Evolutionary conservation across 2,888 invertebrate genomes (phyloP), one percentile per base, ranked within the genome.

Genomic region (Boloria selene): DNA sequence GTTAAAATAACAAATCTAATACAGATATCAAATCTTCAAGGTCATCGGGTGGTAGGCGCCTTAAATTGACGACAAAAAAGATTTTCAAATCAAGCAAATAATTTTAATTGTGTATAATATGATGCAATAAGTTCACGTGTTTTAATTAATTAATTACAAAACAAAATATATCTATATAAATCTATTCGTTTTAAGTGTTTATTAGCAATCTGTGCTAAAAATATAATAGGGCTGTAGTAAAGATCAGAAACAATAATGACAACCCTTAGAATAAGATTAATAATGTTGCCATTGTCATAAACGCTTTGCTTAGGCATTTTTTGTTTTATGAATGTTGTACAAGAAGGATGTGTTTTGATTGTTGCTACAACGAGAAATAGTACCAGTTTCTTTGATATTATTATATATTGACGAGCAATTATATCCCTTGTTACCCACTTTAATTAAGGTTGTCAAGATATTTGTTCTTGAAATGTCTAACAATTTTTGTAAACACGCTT

Each of bases 401-500:
- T 44, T 54, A 70, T 70, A 66, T 73, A 74, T 71, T 76, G 80
- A 70, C 79, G 83, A 71, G 77, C 85, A 81, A 91, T 82, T 86
- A 75, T 82, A 81, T 63, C 74, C 87, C 82, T 78, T 90, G 86
- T 70, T 73, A 75, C 64, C 64, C 14, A 47, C 61, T 61, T 71
- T 69, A 71, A 68, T 70, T 84, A 85, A 80, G 81, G 85, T 82
- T 78, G 76, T 75, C 73, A 74, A 76, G 75, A 77, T 74, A 38
- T 69, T 56, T 74, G 78, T 79, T 79, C 78, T 79, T 84, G 86
- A 86, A 87, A 86, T 85, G 84, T 87, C 86, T 86, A 83, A 86
- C 84, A 88, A 91, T 91, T 92, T 92, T 93, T 91, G 92, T 93
- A 93, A 93, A 93, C 92, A 92, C 92, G 92, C 92, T 92, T 91